Conservation (phyloP, 1,140 invertebrate genomes). For the Neocloeon triangulifer region DNA sequence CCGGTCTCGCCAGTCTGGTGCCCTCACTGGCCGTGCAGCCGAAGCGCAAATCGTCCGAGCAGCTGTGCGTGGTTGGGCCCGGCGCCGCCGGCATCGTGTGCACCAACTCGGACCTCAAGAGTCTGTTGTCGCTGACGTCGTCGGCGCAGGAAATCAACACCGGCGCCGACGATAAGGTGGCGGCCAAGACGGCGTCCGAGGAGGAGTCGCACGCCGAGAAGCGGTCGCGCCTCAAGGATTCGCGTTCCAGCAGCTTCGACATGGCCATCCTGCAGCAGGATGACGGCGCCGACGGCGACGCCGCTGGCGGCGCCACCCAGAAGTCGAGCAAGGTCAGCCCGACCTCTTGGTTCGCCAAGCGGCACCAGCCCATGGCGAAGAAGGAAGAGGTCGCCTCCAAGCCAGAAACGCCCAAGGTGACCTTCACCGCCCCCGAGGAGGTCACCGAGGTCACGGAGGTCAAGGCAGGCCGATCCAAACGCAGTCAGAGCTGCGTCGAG, state of each 20-base stretch:
- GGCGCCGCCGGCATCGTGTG: conserved; percentile 43
- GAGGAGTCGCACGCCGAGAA: conserved; percentile 25
- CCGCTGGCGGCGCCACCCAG: conserved; percentile 20
- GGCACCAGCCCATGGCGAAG: conserved; percentile 43
- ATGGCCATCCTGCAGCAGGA: conserved; percentile 37
- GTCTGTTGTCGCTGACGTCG: conserved; percentile 50
- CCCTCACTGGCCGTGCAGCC: not conserved
- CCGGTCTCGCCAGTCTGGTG: not conserved
- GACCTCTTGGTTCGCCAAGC: conserved; percentile 46
- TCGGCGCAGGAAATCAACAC: conserved; percentile 54
- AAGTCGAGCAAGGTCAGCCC: conserved; percentile 14
- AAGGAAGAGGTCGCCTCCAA: conserved; percentile 13
- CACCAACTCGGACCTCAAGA: conserved; percentile 54
- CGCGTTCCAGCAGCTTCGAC: conserved; percentile 58
- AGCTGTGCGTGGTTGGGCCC: conserved; percentile 12
- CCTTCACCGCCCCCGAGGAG: conserved; percentile 18
- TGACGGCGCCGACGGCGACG: conserved; percentile 12
- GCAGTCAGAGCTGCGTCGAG: conserved; percentile 1
- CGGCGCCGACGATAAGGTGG: conserved; percentile 17
- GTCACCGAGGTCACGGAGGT: conserved; percentile 24
- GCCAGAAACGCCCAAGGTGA: conserved; percentile 17
- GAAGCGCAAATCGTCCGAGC: conserved; percentile 38
- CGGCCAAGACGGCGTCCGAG: conserved; percentile 11
- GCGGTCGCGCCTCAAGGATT: conserved; percentile 29
- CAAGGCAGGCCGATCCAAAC: conserved; percentile 16